phyloP scores from a whole-genome alignment of 2,888 invertebrate species.

The Metacarcinus magister region DNA sequence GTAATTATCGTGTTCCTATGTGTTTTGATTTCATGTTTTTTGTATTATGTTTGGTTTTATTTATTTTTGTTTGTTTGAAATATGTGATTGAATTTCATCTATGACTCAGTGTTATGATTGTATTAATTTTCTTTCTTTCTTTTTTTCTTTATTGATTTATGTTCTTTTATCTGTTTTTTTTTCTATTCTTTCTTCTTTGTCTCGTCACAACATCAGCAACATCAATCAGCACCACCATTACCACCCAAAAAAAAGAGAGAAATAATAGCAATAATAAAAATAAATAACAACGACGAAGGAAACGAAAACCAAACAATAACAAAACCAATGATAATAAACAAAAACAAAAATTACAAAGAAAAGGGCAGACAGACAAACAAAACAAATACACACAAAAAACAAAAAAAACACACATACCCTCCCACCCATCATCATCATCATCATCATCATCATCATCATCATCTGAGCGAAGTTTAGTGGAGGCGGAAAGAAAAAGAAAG shows the following conservation, averaged over 20 bases:
- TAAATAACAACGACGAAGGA: too few relatives aligned
- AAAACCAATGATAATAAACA: background rate
- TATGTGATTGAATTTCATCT: too few relatives aligned
- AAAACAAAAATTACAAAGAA: background rate
- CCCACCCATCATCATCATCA: constrained; percentile 1
- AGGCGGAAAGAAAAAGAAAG: background rate
- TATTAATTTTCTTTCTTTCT: too few relatives aligned
- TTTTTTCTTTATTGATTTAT: background rate
- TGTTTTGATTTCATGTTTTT: background rate
- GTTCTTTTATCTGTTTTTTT: background rate
- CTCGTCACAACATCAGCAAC: background rate
- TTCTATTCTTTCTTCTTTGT: background rate
- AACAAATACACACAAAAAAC: too few relatives aligned
- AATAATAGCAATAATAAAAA: background rate
- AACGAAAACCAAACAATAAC: too few relatives aligned
- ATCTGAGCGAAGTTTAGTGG: background rate
- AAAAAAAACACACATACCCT: background rate
- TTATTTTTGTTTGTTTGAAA: background rate
- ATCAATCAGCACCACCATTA: background rate
- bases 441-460: constrained; percentile 37
- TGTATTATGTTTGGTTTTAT: background rate
- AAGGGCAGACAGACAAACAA: too few relatives aligned
- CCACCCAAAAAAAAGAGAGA: too few relatives aligned
- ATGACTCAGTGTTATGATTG: too few relatives aligned
- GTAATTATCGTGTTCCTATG: background rate